These are phyloP conservation scores for Chiloscyllium plagiosum DNA, from an alignment of 2,113 vertebrate genomes.

Conservation along the genomic window DNA sequence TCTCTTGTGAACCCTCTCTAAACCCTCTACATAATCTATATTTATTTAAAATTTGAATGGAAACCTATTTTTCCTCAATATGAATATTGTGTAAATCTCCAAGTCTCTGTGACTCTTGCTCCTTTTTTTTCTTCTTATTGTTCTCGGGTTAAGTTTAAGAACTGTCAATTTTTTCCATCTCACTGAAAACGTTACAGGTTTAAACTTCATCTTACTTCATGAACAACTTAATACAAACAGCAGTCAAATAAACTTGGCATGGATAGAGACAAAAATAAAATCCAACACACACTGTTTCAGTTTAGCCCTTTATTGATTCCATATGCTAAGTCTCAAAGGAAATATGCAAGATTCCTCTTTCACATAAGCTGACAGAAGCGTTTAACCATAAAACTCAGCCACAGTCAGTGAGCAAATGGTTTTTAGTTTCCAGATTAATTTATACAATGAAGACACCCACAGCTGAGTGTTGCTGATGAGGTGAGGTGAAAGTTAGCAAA, in stretches of 20 bases:
- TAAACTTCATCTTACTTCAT: not conserved
- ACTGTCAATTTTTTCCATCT: not conserved
- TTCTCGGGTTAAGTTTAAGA: not conserved
- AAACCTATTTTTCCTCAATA: not conserved
- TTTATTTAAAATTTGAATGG: too few species aligned
- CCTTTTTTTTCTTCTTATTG: not conserved
- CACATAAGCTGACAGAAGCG: constrained; percentile 51
- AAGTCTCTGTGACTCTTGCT: not conserved
- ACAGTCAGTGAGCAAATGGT: constrained; percentile 55
- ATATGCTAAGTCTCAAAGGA: constrained; percentile 50
- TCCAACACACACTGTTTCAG: constrained; percentile 52
- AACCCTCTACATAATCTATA: too few species aligned
- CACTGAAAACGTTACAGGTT: constrained; percentile 1
- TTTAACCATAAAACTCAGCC: constrained; percentile 56
- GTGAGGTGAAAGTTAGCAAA: constrained; percentile 1
- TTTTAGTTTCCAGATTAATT: constrained; percentile 52
- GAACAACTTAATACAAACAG: constrained; percentile 34
- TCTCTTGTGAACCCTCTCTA: too few species aligned
- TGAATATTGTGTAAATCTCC: not conserved
- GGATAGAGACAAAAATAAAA: constrained; percentile 46
- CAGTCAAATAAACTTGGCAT: constrained; percentile 43
- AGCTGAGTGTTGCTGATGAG: constrained; percentile 9
- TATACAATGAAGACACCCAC: constrained; percentile 50
- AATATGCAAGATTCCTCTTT: constrained; percentile 50
- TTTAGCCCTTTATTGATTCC: constrained; percentile 51